Percentiles rank a stretch among this genome's conserved stretches.
Evolutionary conservation across 1,140 invertebrate species (phyloP).

Genomic region (Gryon sp.): DNA sequence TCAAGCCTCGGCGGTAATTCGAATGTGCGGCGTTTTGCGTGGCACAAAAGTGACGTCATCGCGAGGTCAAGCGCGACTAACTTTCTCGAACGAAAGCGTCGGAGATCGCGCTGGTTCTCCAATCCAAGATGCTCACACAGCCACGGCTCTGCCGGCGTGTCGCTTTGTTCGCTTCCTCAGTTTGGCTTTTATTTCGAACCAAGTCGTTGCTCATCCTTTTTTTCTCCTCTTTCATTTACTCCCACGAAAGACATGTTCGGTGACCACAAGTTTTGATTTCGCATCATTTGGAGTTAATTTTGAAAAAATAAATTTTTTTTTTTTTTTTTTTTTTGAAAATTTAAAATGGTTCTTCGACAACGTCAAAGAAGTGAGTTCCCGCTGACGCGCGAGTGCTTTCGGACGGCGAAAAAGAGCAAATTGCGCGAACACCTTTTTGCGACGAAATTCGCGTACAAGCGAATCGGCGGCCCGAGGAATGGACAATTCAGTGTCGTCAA

Average conservation of each 20-base stretch:
- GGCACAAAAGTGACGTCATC: constrained; percentile 41
- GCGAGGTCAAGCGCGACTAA: constrained; percentile 47
- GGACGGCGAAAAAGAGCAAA: constrained; percentile 11
- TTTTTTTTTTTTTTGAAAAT: constrained; percentile 5
- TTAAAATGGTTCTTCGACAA: constrained; percentile 45
- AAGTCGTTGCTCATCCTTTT: too few relatives aligned
- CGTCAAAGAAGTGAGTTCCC: constrained; percentile 25
- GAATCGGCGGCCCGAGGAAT: too few relatives aligned
- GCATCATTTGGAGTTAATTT: too few relatives aligned
- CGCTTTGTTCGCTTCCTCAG: constrained; percentile 37
- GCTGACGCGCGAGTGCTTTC: constrained; percentile 14
- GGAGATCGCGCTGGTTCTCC: constrained; percentile 54
- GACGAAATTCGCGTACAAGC: constrained; percentile 1
- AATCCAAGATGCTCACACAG: constrained; percentile 56
- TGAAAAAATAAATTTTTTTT: too few relatives aligned
- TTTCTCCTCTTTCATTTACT: too few relatives aligned
- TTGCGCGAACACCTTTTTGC: constrained; percentile 19
- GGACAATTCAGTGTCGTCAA: constrained; percentile 25
- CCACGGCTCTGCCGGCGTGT: constrained; percentile 41
- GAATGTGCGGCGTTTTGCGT: too few relatives aligned
- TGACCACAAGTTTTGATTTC: constrained; percentile 3
- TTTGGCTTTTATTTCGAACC: not conserved
- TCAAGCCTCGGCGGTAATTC: too few relatives aligned
- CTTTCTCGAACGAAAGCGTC: constrained; percentile 57
- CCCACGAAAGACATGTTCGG: too few relatives aligned